Conservation (phyloP, 2,888 invertebrate genomes). For the Sthenelais limicola region DNA sequence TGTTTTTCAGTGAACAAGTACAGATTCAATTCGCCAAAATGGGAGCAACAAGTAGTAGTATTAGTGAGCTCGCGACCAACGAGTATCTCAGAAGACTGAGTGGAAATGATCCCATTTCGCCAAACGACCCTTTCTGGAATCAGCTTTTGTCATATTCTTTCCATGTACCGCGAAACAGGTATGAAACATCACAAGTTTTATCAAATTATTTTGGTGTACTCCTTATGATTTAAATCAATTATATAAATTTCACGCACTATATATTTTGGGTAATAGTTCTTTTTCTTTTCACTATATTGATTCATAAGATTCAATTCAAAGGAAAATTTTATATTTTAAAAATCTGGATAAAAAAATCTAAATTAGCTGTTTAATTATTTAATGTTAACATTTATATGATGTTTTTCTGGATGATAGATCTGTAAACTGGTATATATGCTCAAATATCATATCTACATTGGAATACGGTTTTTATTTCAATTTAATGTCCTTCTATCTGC, state of each 20-base stretch:
- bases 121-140: constrained; percentile 95
- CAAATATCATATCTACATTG: not conserved
- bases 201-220: too few species aligned
- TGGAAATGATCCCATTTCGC: constrained; percentile 83
- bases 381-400: too few species aligned
- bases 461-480: not conserved
- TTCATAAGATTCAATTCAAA: too few species aligned
- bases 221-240: too few species aligned
- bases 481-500: constrained; percentile 41
- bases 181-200: constrained; percentile 43
- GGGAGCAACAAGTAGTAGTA: constrained; percentile 71
- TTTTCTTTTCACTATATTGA: too few species aligned
- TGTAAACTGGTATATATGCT: too few species aligned
- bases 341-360: too few species aligned
- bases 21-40: constrained; percentile 53
- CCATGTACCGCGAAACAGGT: constrained; percentile 81
- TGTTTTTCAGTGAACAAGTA: not conserved
- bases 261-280: too few species aligned
- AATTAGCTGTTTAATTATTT: too few species aligned
- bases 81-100: constrained; percentile 85
- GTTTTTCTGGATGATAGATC: too few species aligned
- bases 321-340: too few species aligned
- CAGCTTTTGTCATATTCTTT: constrained; percentile 92
- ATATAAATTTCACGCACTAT: too few species aligned
- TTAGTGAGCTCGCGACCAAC: constrained; percentile 81